Conservation (phyloP, 2,113 vertebrate genomes). For the Melanostigma gelatinosum region DNA sequence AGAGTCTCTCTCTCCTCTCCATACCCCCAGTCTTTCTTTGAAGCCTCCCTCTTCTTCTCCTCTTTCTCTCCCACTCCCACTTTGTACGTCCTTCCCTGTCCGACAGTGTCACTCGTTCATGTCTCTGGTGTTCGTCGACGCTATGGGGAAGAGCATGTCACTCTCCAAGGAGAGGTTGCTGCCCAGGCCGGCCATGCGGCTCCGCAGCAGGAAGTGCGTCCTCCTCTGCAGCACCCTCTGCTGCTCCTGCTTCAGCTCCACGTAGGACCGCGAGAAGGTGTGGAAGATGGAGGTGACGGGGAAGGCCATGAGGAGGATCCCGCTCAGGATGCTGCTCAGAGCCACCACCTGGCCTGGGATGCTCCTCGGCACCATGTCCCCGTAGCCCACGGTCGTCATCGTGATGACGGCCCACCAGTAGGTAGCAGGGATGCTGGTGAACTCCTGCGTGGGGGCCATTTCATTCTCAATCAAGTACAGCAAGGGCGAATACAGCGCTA, state of each 20-base stretch:
- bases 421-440: conserved; percentile 97
- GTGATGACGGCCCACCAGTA: conserved; percentile 99
- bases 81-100: not conserved
- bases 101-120: conserved; percentile 68
- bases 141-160: conserved; percentile 86
- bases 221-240: conserved; percentile 91
- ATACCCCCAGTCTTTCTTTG: not conserved
- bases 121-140: conserved; percentile 84
- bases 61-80: not conserved
- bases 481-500: conserved; percentile 94
- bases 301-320: conserved; percentile 99
- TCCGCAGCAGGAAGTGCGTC: conserved; percentile 91
- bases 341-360: conserved; percentile 98
- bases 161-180: conserved; percentile 88
- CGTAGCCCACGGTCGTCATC: conserved; percentile 98
- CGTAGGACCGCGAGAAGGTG: conserved; percentile 96
- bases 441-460: conserved; percentile 90
- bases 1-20: not conserved
- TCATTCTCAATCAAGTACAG: conserved; percentile 96
- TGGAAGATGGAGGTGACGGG: conserved; percentile 99
- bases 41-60: not conserved
- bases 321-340: conserved; percentile 97
- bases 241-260: conserved; percentile 98
- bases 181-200: conserved; percentile 84
- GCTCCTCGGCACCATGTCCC: conserved; percentile 98